These are phyloP conservation scores for Brachionus rotundiformis DNA, from an alignment of 1,140 invertebrate species.

Conservation along the genomic window DNA sequence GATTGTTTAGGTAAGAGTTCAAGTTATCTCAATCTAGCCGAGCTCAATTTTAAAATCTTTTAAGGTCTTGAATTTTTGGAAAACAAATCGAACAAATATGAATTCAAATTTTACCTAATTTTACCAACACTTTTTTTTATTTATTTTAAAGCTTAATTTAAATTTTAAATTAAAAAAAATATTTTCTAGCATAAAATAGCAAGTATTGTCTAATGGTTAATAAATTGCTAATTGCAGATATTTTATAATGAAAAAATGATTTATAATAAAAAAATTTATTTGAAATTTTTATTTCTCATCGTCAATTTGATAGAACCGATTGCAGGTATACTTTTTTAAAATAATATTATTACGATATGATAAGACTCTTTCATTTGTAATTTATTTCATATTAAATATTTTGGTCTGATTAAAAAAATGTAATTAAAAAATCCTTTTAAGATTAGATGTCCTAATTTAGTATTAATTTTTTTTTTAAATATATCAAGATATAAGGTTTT, in stretches of 20 bases:
- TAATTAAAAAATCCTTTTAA: no score
- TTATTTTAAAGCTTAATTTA: conserved; percentile 37
- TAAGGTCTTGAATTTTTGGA: background rate
- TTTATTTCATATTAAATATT: no score
- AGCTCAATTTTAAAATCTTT: background rate
- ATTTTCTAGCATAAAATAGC: background rate
- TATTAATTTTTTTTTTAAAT: no score
- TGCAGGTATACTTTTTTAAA: no score
- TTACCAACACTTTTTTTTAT: background rate
- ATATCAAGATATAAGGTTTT: no score
- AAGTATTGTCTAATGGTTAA: background rate
- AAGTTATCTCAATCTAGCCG: background rate
- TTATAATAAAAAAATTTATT: background rate
- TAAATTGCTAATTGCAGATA: background rate
- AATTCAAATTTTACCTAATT: conserved; percentile 17
- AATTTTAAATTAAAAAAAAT: background rate
- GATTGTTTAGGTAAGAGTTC: background rate
- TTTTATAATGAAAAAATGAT: conserved; percentile 18
- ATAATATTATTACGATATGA: no score
- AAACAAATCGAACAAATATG: background rate
- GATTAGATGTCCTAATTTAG: no score
- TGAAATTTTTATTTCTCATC: background rate
- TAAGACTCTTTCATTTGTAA: no score
- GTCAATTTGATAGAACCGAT: background rate
- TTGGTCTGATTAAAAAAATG: no score